phyloP scores from a whole-genome alignment of 2,888 invertebrate genomes.

The Nymphalis polychloros region DNA sequence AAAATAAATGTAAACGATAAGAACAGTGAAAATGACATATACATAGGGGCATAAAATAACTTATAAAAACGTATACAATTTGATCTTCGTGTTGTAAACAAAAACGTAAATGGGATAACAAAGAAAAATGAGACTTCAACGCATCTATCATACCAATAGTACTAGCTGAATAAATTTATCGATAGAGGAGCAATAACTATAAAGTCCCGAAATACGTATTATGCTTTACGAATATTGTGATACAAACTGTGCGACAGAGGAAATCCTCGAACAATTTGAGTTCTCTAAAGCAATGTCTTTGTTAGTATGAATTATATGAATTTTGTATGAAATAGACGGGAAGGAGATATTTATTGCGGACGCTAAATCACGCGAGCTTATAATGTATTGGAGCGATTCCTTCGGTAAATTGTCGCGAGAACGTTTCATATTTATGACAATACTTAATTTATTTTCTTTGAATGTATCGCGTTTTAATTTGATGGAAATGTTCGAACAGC shows the following conservation, averaged over 20 bases:
- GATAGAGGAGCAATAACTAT: constrained; percentile 40
- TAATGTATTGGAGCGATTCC: constrained; percentile 58
- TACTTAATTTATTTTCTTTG: constrained; percentile 23
- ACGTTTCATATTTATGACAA: constrained; percentile 18
- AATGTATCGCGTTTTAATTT: constrained; percentile 3
- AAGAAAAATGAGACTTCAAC: constrained; percentile 23
- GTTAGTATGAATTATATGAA: constrained; percentile 60
- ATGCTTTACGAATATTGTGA: constrained; percentile 37
- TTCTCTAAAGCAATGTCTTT: constrained; percentile 51
- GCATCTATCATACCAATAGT: constrained; percentile 34
- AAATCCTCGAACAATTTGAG: constrained; percentile 42
- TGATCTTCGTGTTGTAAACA: constrained; percentile 24
- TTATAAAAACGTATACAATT: constrained; percentile 19
- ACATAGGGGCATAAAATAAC: background rate
- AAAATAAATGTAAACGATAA: background rate
- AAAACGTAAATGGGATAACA: constrained; percentile 27
- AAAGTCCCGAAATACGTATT: constrained; percentile 38
- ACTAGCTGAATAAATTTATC: constrained; percentile 29
- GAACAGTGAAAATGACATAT: background rate
- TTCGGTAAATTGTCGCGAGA: constrained; percentile 25
- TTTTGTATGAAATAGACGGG: constrained; percentile 56
- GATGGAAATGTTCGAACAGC: background rate
- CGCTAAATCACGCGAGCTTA: constrained; percentile 63
- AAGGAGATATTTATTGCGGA: constrained; percentile 62
- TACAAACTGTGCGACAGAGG: constrained; percentile 33